phyloP scores from a whole-genome alignment of 2,797 vertebrate species.

The Rhinoraja longicauda region DNA sequence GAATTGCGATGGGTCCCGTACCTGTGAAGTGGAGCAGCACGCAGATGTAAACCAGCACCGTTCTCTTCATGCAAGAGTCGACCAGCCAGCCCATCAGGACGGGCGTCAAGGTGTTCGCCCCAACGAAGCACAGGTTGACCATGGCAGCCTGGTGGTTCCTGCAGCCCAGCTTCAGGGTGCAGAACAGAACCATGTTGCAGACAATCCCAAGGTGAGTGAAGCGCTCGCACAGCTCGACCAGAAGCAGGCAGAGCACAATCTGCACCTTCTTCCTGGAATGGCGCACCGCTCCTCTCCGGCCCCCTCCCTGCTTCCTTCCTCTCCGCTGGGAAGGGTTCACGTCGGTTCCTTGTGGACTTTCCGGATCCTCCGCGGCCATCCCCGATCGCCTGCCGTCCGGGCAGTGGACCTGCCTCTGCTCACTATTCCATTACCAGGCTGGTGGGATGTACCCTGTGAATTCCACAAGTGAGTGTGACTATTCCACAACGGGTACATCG shows the following conservation, averaged over 20 bases:
- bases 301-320: neutral
- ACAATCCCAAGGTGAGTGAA: conserved; percentile 85
- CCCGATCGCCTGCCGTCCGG: conserved; percentile 17
- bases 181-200: conserved; percentile 89
- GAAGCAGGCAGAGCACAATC: conserved; percentile 70
- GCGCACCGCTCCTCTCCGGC: neutral
- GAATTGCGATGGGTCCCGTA: conserved; percentile 52
- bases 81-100: conserved; percentile 75
- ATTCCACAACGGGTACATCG: conserved; percentile 47
- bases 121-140: conserved; percentile 78
- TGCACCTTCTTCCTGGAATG: conserved; percentile 61
- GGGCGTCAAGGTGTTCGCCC: conserved; percentile 66
- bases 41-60: conserved; percentile 71
- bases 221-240: conserved; percentile 82
- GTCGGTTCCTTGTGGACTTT: conserved; percentile 41
- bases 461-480: conserved; percentile 62
- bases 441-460: conserved; percentile 55
- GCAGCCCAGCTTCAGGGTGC: conserved; percentile 76
- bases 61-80: conserved; percentile 65
- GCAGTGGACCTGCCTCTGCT: conserved; percentile 37
- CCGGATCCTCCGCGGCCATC: conserved; percentile 54
- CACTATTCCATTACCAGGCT: conserved; percentile 47
- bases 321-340: conserved; percentile 21
- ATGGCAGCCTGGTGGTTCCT: conserved; percentile 72
- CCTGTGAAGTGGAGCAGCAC: conserved; percentile 82